Evolutionary conservation across 2,113 vertebrate genomes (phyloP), one percentile per base, ranked within the genome.

Genomic region (Calyptommatus sinebrachiatus): DNA sequence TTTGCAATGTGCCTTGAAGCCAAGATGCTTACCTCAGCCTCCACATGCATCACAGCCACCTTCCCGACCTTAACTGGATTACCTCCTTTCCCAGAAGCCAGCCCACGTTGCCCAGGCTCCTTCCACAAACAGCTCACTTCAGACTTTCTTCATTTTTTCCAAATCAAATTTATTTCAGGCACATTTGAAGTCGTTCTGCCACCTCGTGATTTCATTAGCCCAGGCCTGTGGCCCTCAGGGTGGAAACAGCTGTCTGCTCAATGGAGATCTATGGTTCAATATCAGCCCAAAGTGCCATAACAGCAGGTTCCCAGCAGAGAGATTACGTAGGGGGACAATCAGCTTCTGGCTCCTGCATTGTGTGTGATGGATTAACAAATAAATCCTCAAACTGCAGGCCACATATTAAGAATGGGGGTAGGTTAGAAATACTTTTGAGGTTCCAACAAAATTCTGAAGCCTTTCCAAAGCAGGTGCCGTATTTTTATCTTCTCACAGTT

Each of bases 141-240:
- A 81, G 79, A 81, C 79, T 81, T 70, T 74, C 79, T 81, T 81
- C 79, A 81, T 81, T 81, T 75, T 41, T 76, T 76, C 73, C 73
- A 81, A 81, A 81, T 81, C 57, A 53, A 81, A 81, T 81, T 81
- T 81, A 76, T 81, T 81, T 81, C 79, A 81, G 72, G 79, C 79
- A 81, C 79, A 81, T 81, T 81, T 76, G 73, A 81, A 81, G 73
- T 69, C 79, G 70, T 62, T 81, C 66, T 74, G 73, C 73, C 79
- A 81, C 73, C 73, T 76, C 31, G 29, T 81, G 79, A 81, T 81
- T 81, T 81, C 73, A 81, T 81, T 81, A 81, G 53, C 79, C 35
- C 24, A 8, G 72, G 66, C 73, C 79, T 66, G 70, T 70, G 73
- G 73, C 79, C 79, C 20, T 67, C 53, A 14, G 79, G 73, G 73